Evolutionary conservation across 2,797 vertebrate species (phyloP).

Genomic region (Ataeniobius toweri): DNA sequence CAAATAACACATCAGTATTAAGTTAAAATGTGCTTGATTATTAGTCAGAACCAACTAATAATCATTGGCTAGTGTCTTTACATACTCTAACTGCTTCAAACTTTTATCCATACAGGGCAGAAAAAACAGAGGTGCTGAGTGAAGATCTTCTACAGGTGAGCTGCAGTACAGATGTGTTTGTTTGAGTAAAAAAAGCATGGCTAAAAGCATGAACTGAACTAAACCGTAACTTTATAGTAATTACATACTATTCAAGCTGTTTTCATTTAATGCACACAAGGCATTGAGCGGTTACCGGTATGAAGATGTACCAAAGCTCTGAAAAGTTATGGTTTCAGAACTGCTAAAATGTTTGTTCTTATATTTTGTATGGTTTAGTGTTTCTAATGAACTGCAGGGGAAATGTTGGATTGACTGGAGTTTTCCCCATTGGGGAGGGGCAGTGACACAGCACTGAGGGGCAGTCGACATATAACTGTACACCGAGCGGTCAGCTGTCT

Average conservation of each 20-base stretch:
- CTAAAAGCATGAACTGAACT: constrained; percentile 10
- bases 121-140: constrained; percentile 96
- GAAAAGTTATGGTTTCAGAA: neutral
- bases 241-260: constrained; percentile 4
- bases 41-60: neutral
- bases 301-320: neutral
- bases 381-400: neutral
- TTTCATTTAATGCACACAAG: constrained; percentile 25
- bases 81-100: constrained; percentile 28
- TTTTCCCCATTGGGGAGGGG: neutral
- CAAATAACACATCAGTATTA: neutral
- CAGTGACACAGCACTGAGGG: neutral
- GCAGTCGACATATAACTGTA: neutral
- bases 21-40: neutral
- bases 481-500: neutral
- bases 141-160: constrained; percentile 96
- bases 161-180: neutral
- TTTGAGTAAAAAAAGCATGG: neutral
- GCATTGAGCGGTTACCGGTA: constrained; percentile 1
- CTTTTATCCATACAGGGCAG: constrained; percentile 79
- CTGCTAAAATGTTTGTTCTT: neutral
- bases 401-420: neutral
- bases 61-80: neutral
- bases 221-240: neutral
- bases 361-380: neutral